Conservation (phyloP, 1,140 invertebrate genomes). For the Zaprionus camerounensis region DNA sequence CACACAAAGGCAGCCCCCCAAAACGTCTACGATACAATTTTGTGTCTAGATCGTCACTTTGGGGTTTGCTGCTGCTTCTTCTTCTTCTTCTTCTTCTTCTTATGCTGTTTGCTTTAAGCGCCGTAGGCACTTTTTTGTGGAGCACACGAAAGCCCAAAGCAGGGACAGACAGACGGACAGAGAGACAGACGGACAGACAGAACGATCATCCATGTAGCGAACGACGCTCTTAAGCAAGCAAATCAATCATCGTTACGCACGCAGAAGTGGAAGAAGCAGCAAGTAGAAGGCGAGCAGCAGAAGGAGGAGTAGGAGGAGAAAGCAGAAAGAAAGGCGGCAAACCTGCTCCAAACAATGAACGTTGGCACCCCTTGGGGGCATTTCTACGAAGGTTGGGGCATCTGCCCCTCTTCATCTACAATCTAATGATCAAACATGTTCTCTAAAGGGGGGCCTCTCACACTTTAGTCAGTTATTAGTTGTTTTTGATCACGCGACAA, state of each 20-base stretch:
- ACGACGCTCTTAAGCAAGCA: constrained; percentile 50
- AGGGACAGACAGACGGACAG: not conserved
- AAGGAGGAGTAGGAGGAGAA: not conserved
- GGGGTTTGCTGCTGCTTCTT: constrained; percentile 12
- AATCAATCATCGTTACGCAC: constrained; percentile 78
- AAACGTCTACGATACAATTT: constrained; percentile 74
- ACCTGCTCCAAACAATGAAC: constrained; percentile 40
- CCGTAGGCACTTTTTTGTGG: constrained; percentile 74
- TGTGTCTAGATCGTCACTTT: constrained; percentile 78
- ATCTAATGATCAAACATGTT: constrained; percentile 23
- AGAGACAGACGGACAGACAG: not conserved
- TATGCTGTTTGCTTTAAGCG: constrained; percentile 40
- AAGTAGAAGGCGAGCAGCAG: not conserved
- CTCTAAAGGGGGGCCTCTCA: constrained; percentile 14
- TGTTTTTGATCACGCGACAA: constrained; percentile 64
- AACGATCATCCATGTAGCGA: constrained; percentile 35
- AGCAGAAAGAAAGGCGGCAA: constrained; percentile 30
- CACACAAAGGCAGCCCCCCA: constrained; percentile 19
- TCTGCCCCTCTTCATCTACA: not conserved
- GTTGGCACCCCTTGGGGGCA: constrained; percentile 9
- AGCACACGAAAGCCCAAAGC: constrained; percentile 45
- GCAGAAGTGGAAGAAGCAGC: not conserved
- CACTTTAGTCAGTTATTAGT: constrained; percentile 46
- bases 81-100: constrained; percentile 28
- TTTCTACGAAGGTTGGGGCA: constrained; percentile 21